phyloP scores from a whole-genome alignment of 2,888 invertebrate species.

The Hofmannophila pseudospretella region DNA sequence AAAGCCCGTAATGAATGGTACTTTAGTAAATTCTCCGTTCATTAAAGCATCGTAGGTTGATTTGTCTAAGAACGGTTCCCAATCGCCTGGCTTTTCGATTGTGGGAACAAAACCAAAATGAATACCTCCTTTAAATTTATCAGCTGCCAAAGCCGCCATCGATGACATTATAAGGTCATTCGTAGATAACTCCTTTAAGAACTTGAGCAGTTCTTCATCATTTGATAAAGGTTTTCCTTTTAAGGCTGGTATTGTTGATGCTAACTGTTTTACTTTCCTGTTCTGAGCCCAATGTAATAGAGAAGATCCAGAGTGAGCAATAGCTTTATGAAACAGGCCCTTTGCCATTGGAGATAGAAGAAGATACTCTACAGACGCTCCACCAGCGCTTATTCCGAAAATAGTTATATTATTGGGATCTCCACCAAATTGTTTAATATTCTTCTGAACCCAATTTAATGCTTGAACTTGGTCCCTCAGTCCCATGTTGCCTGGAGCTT shows the following conservation, averaged over 20 bases:
- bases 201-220: slow-evolving; percentile 41
- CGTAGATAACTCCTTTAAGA: slow-evolving; percentile 42
- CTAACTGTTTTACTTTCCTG: slow-evolving; percentile 39
- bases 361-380: slow-evolving; percentile 62
- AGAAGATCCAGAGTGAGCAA: slow-evolving; percentile 74
- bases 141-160: slow-evolving; percentile 31
- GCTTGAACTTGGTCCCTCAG: slow-evolving; percentile 73
- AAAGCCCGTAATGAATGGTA: slow-evolving; percentile 70
- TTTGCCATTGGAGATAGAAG: slow-evolving; percentile 58
- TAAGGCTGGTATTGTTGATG: slow-evolving; percentile 39
- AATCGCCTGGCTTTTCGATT: slow-evolving; percentile 51
- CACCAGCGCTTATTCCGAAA: slow-evolving; percentile 75
- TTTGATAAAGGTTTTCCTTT: slow-evolving; percentile 34
- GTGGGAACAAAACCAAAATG: slow-evolving; percentile 72
- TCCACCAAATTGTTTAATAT: slow-evolving; percentile 67
- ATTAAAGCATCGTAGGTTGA: slow-evolving; percentile 50
- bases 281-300: slow-evolving; percentile 68
- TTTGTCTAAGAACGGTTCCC: slow-evolving; percentile 62
- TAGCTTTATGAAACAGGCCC: slow-evolving; percentile 74
- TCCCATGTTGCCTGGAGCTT: slow-evolving; percentile 71
- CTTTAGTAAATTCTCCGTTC: slow-evolving; percentile 59
- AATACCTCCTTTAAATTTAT: slow-evolving; percentile 47
- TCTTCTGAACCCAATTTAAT: slow-evolving; percentile 70
- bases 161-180: slow-evolving; percentile 47
- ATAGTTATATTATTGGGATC: slow-evolving; percentile 68